Percentiles rank a stretch among this genome's conserved stretches.
Evolutionary conservation across 2,797 vertebrate species (phyloP).

Genomic region (Aratinga solstitialis): DNA sequence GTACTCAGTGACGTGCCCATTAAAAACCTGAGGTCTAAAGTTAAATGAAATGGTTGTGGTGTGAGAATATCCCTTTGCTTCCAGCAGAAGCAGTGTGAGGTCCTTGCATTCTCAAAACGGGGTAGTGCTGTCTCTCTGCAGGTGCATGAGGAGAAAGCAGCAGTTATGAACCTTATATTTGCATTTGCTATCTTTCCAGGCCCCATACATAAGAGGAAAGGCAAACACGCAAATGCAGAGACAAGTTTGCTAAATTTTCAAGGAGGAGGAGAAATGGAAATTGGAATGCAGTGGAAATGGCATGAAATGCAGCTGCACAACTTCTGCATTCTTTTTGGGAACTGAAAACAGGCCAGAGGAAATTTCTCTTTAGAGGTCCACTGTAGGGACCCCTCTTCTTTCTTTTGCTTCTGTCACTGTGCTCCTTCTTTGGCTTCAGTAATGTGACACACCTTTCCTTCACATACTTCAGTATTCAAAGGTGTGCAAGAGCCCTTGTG

Average conservation of each 20-base stretch:
- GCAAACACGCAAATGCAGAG: background rate
- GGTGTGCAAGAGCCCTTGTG: background rate
- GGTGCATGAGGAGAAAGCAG: background rate
- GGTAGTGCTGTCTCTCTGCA: background rate
- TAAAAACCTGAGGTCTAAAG: background rate
- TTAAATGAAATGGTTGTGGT: background rate
- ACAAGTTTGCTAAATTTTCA: background rate
- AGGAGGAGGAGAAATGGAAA: background rate
- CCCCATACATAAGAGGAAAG: background rate
- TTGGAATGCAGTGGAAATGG: rapidly evolving
- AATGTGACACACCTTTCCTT: background rate
- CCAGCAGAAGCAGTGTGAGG: background rate
- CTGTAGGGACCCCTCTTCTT: background rate
- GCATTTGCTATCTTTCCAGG: background rate
- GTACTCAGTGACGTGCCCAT: background rate
- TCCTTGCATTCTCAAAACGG: background rate
- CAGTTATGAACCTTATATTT: background rate
- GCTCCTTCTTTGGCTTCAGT: background rate
- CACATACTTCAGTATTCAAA: background rate
- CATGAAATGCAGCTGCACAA: background rate
- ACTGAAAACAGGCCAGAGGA: background rate
- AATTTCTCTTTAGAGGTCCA: background rate
- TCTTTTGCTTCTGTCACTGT: background rate
- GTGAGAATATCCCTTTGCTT: background rate
- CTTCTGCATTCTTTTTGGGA: background rate